Conservation (phyloP, 2,113 vertebrate genomes). For the Clarias gariepinus region DNA sequence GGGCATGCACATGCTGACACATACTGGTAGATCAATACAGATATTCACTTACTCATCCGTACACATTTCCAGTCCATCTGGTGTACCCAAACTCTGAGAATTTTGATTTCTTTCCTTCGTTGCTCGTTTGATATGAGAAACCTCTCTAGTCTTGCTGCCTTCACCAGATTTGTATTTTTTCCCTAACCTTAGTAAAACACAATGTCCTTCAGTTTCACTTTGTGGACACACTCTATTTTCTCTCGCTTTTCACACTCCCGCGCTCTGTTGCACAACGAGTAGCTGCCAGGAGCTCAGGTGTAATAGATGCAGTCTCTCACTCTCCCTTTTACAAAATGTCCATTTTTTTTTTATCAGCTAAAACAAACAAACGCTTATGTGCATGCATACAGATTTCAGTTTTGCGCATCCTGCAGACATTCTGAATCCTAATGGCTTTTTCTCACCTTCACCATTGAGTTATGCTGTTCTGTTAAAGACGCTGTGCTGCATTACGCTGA, state of each 20-base stretch:
- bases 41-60: not conserved
- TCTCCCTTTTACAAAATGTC: not conserved
- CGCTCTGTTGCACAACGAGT: not conserved
- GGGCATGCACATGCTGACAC: not conserved
- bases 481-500: conserved; percentile 20
- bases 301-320: conserved; percentile 25
- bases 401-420: not conserved
- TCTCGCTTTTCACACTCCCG: not conserved
- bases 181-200: conserved; percentile 1
- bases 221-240: not conserved
- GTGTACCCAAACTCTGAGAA: not conserved
- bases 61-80: conserved; percentile 3
- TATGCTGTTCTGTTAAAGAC: not conserved
- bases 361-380: not conserved
- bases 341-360: not conserved
- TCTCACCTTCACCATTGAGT: conserved; percentile 13
- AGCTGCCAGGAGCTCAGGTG: conserved; percentile 19
- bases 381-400: not conserved
- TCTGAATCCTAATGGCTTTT: conserved; percentile 29
- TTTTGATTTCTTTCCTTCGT: not conserved
- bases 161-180: not conserved
- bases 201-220: conserved; percentile 19
- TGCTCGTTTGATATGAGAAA: not conserved
- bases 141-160: not conserved
- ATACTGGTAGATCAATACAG: not conserved